Conservation (phyloP, 2,797 vertebrate species). For the Periophthalmus magnuspinnatus region DNA sequence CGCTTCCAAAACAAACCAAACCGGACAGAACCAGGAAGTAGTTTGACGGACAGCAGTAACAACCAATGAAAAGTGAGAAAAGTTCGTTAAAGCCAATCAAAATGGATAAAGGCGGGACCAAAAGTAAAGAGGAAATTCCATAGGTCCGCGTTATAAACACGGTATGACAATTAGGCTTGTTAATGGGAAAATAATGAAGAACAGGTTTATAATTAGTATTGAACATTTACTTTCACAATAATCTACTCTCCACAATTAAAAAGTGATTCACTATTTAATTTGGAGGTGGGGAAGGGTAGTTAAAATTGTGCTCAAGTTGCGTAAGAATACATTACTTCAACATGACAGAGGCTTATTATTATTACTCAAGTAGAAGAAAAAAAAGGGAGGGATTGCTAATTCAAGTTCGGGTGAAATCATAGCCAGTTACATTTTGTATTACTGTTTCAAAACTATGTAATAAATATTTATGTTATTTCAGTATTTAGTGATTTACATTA, state of each 20-base stretch:
- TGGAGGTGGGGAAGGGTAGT: no score
- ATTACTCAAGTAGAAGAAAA: no score
- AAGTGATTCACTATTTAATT: neutral
- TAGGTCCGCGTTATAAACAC: neutral
- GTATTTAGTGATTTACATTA: no score
- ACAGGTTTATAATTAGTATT: neutral
- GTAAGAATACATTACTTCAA: no score
- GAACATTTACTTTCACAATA: neutral
- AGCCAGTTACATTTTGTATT: no score
- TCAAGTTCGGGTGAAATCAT: no score
- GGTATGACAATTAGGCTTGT: neutral
- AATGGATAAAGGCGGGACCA: slow-evolving; percentile 32
- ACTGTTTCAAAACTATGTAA: no score
- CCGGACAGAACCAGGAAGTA: slow-evolving; percentile 64
- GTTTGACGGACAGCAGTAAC: slow-evolving; percentile 10
- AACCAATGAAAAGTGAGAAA: slow-evolving; percentile 59
- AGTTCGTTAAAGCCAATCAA: slow-evolving; percentile 43
- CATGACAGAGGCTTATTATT: no score
- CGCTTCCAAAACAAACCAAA: slow-evolving; percentile 57
- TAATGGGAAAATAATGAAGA: neutral
- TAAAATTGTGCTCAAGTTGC: no score
- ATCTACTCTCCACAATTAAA: neutral
- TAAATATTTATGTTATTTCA: no score
- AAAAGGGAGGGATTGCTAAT: no score
- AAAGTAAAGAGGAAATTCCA: slow-evolving; percentile 66